Percentiles rank a stretch among this genome's conserved stretches.
These are phyloP conservation scores for Leptodactylus fallax DNA, from an alignment of 2,797 vertebrate genomes.

Conservation along the genomic window DNA sequence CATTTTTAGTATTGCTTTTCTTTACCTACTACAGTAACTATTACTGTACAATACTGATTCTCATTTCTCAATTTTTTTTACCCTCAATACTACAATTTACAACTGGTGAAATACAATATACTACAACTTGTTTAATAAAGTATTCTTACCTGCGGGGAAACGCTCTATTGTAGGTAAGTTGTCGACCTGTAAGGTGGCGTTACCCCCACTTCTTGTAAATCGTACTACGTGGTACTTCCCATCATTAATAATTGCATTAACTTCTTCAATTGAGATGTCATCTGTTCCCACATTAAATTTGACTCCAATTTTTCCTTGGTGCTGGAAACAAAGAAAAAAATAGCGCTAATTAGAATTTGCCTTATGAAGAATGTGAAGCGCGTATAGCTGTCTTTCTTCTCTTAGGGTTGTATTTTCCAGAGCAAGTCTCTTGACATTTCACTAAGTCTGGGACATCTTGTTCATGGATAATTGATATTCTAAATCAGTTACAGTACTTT, in stretches of 20 bases:
- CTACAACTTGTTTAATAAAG: slow-evolving; percentile 24
- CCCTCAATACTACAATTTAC: neutral
- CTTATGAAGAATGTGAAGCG: slow-evolving; percentile 36
- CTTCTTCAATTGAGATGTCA: slow-evolving; percentile 98
- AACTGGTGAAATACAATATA: neutral
- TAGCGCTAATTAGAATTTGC: slow-evolving; percentile 57
- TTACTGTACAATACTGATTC: neutral
- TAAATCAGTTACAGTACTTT: slow-evolving; percentile 61
- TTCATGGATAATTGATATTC: slow-evolving; percentile 71
- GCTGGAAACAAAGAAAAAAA: slow-evolving; percentile 75
- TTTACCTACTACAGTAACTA: neutral
- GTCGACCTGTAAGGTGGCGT: slow-evolving; percentile 99
- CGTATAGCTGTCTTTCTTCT: slow-evolving; percentile 23
- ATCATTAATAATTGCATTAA: slow-evolving; percentile 96
- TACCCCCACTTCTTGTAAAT: slow-evolving; percentile 98
- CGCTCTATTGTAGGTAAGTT: slow-evolving; percentile 97
- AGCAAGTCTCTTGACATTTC: slow-evolving; percentile 67
- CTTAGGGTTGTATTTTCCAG: slow-evolving; percentile 43
- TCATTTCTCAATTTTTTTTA: neutral
- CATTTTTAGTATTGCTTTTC: neutral
- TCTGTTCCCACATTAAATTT: slow-evolving; percentile 99
- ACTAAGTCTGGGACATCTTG: slow-evolving; percentile 57
- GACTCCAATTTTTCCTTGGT: slow-evolving; percentile 96
- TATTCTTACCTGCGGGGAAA: slow-evolving; percentile 95
- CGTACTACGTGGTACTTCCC: slow-evolving; percentile 99